Evolutionary conservation across 2,113 vertebrate species (phyloP).

Genomic region (Catagonus wagneri): DNA sequence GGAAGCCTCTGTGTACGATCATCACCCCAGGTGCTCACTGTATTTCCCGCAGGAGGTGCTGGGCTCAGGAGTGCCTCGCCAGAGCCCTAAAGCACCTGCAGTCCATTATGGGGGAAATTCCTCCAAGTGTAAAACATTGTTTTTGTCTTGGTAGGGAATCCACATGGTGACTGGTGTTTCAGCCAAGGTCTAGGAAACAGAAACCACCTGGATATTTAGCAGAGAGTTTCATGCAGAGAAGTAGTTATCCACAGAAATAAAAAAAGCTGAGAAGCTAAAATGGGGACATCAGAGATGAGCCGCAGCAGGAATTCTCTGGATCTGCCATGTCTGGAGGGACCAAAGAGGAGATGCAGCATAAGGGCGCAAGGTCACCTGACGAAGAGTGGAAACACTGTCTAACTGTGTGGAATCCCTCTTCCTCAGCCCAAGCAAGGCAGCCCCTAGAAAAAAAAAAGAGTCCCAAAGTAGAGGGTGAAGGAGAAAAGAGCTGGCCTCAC

Average conservation of each 20-base stretch:
- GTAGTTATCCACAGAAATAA: not conserved
- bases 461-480: not conserved
- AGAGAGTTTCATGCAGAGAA: not conserved
- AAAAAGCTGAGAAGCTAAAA: not conserved
- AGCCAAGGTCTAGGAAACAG: not conserved
- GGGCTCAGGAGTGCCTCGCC: not conserved
- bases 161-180: not conserved
- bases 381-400: not conserved
- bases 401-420: not conserved
- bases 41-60: not conserved
- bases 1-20: not conserved
- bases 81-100: not conserved
- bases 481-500: not conserved
- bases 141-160: not conserved
- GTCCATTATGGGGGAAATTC: not conserved
- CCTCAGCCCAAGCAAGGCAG: not conserved
- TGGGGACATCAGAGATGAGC: not conserved
- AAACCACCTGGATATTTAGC: not conserved
- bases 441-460: not conserved
- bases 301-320: not conserved
- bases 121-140: not conserved
- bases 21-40: not conserved
- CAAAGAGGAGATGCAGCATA: not conserved
- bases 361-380: not conserved
- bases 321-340: not conserved